phyloP scores from a whole-genome alignment of 2,888 invertebrate genomes.

The Heliconius erato region DNA sequence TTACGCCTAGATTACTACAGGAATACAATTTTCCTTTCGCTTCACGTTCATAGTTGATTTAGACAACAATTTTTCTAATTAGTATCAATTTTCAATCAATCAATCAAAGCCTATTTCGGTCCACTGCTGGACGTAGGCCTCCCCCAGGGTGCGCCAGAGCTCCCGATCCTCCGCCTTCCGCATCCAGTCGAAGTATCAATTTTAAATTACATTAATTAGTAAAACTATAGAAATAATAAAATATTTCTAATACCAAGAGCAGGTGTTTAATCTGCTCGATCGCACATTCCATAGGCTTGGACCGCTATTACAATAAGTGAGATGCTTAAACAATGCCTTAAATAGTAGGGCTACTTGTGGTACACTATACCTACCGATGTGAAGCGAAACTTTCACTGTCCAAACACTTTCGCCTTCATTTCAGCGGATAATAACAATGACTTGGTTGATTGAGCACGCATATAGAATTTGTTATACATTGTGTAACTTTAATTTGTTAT shows the following conservation, averaged over 20 bases:
- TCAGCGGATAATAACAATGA: slow-evolving; percentile 63
- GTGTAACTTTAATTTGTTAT: slow-evolving; percentile 9
- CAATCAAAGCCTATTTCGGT: no score
- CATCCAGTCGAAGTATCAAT: no score
- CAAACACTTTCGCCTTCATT: slow-evolving; percentile 76
- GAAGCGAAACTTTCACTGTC: slow-evolving; percentile 69
- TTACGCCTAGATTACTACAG: neutral
- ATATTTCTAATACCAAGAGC: neutral
- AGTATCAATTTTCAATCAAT: no score
- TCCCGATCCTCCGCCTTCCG: no score
- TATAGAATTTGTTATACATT: slow-evolving; percentile 40
- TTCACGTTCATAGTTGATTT: neutral
- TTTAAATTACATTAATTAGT: neutral
- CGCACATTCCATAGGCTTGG: neutral
- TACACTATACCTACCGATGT: slow-evolving; percentile 40
- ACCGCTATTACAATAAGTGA: slow-evolving; percentile 24
- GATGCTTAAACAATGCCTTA: slow-evolving; percentile 29
- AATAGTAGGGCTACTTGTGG: slow-evolving; percentile 35
- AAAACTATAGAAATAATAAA: neutral
- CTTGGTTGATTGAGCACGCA: slow-evolving; percentile 60
- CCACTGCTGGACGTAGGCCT: no score
- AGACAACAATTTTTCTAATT: neutral
- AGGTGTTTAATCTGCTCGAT: slow-evolving; percentile 18
- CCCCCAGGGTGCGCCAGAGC: no score
- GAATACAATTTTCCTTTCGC: neutral